These are phyloP conservation scores for Drosophila sproati DNA, from an alignment of 1,140 invertebrate genomes.

Conservation along the genomic window DNA sequence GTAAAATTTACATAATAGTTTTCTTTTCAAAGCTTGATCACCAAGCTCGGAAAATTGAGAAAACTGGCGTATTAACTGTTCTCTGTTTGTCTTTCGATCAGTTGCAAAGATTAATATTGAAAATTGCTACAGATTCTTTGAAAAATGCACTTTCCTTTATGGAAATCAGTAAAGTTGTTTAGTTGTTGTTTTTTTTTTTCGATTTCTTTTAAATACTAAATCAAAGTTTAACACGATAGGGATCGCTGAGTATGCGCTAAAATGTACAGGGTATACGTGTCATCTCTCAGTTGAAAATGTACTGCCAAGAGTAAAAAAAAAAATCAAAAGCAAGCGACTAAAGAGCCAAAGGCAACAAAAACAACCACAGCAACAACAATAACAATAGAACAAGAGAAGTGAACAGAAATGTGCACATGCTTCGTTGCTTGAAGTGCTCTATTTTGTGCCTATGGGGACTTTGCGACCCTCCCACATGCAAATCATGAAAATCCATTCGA, in stretches of 20 bases:
- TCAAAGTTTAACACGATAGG: too few species aligned
- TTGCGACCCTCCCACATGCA: conserved; percentile 45
- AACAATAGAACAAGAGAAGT: conserved; percentile 10
- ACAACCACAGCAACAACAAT: conserved; percentile 4
- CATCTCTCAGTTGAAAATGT: conserved; percentile 18
- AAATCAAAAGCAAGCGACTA: conserved; percentile 7
- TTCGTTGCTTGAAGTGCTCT: conserved; percentile 75
- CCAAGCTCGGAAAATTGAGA: too few species aligned
- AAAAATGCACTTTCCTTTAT: too few species aligned
- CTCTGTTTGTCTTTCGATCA: too few species aligned
- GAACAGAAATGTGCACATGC: conserved; percentile 76
- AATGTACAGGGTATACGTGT: conserved; percentile 8
- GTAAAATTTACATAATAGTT: background rate
- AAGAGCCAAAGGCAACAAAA: conserved; percentile 25
- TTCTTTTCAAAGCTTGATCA: too few species aligned
- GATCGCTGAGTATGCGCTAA: background rate
- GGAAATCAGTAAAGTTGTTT: too few species aligned
- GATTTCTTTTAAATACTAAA: too few species aligned
- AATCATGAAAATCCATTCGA: conserved; percentile 76
- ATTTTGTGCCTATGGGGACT: conserved; percentile 81
- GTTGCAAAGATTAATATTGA: too few species aligned
- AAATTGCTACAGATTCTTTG: too few species aligned
- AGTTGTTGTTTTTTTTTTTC: too few species aligned
- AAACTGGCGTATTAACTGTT: too few species aligned
- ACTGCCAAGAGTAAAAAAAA: conserved; percentile 14